Evolutionary conservation across 2,113 vertebrate species (phyloP), one percentile per base, ranked within the genome.

Genomic region (Corydoras sp.): DNA sequence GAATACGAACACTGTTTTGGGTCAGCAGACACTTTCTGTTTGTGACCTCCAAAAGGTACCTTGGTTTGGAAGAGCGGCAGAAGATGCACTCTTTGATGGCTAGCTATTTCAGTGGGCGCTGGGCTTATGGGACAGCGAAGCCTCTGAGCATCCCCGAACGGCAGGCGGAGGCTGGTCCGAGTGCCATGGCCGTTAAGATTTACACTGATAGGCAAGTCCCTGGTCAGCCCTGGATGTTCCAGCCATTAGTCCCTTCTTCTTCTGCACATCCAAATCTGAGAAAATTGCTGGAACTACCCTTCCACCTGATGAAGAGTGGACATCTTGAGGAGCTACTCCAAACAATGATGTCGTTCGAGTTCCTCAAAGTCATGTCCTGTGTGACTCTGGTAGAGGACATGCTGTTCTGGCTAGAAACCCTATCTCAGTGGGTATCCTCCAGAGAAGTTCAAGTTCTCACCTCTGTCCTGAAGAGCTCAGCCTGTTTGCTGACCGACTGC

Each of bases 1-100:
- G 85, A n/a, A 79, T 62, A 0, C 61, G 18, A 24, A 81, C 90
- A 71, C 70, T 92, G 60, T 80, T 75, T 72, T 92, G 89, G 90
- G 78, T 84, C 56, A 89, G 83, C 82, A 81, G 88, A 62, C 87
- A 90, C 80, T 92, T 91, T 56, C 75, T 72, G 6, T 71, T 88
- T 15, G 85, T 90, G 0, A 72, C 86, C 58, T n/a, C 54, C 2
- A 88, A 81, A 62, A 83, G 76, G 62, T 92, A 87, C 80, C 79
- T 92, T 48, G 35, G 63, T 9, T 55, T 65, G 30, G 9, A n/a
- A 14, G 83, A 85, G 58, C 49, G 24, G 8, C 65, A 31, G 15
- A 72, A 80, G 59, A 59, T 85, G 32, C 89, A 91, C 72, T 82
- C 76, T 2, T 66, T 66, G 10, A 80, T 92, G 79, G 85, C 72